Base-by-base conservation (phyloP, 2,797 vertebrate species). In the Danio albolineatus region DNA sequence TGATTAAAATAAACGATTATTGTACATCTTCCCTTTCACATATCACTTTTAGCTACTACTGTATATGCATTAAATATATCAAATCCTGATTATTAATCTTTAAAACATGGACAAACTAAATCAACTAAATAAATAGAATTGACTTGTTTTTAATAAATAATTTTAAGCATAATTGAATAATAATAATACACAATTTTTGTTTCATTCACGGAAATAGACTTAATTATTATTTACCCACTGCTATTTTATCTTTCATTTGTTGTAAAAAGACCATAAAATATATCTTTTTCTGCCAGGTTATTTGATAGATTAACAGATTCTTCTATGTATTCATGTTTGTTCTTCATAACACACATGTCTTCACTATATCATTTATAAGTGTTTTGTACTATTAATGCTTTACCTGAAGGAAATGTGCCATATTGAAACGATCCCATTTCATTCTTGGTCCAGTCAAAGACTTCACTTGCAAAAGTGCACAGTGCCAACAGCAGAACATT, bases 321-420 rank as follows among this genome's bases (percentile, higher is more conserved):
- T 51, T 41, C 4, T 14, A 6, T 28, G 4, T 36, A 65, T 43
- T 59, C 36, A n/a, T 28, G 19, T 61, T 74, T 74, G 49, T 44
- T 54, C 10, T 16, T 13, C 16, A 19, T 7, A 51, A 19, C n/a
- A 49, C 6, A 19, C 8, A 39, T 41, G 10, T 48, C 1, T 67
- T 19, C 36, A 4, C 61, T 9, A 2, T 38, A 13, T n/a, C n/a
- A 14, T 66, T 66, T 66, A 12, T 5, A 10, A 49, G 12, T 43
- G 10, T 61, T 8, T 43, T 14, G 12, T 65, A n/a, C 36, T 56
- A 21, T 36, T 72, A 61, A 62, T 64, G 21, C 75, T 85, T 4
- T 94, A 97, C 97, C 96, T 0, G 93, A 88, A 2, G 97, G 96
- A 66, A 98, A 98, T 13, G 90, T 95, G 84, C 95, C 94, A 0